Base-by-base conservation (phyloP, 1,140 invertebrate genomes). In the Drosophila serrata region DNA sequence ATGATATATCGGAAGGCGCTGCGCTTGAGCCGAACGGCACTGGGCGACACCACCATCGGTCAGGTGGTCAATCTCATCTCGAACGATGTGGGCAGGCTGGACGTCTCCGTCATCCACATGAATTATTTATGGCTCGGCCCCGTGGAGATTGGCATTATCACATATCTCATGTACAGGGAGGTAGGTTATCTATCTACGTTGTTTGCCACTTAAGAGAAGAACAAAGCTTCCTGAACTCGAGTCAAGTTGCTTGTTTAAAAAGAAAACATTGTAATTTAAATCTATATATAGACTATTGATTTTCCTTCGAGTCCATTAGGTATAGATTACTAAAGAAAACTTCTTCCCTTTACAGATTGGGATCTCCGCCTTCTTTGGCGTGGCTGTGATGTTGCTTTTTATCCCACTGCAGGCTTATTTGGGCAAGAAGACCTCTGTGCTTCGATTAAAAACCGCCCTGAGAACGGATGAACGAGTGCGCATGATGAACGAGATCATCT, bases 61-160 rank as follows among this genome's bases (percentile, higher is more conserved):
- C 96, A 99, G 93, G 96, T 99, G 90, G 96, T 99, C 12, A 99
- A 99, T 93, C 94, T 99, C 7, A 94, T 99, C 68, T 98, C 97
- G 12, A 99, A 98, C 92, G 98, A 99, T 92, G 95, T 97, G 49
- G 95, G 95, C 61, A 94, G 95, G 22, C 95, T 97, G 80, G 96
- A 97, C 85, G 93, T 94, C 39, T 95, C 95, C 1, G 93, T 96
- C 13, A 94, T 95, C 56, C 95, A 96, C 82, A 90, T 96, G 15
- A 96, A 97, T 91, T 96, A 96, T 85, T 93, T 97, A 68, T 97
- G 96, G 96, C 94, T 97, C 45, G 97, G 97, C 1, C 97, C 98
- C 0, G 78, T 98, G 12, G 96, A 98, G 86, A 96, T 96, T 6
- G 93, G 96, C 40, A 94, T 97, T 64, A 94, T 97, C 42, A 95